Base-by-base conservation (phyloP, 2,888 invertebrate species). In the Amphipyra berbera region DNA sequence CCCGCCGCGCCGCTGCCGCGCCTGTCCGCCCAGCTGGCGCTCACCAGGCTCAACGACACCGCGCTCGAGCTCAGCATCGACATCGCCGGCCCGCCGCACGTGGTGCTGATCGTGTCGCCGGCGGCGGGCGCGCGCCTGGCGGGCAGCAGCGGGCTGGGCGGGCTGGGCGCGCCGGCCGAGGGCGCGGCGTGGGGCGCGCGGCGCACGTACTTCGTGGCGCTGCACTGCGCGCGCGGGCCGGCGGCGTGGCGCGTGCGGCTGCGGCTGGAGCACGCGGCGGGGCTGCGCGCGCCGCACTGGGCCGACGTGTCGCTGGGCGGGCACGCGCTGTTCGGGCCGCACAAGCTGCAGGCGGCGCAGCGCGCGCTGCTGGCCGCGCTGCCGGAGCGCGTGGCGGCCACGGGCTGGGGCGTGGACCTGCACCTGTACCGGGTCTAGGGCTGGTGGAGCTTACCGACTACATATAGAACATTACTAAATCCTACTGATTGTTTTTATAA, bases 341-440 rank as follows among this genome's bases (percentile, higher is more conserved):
- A 93, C 62, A 95, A 95, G 85, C 90, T 89, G 92, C 97, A 81
- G 61, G 40, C 7, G 9, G 65, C 21, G 35, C 48, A 30, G n/a
- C 37, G 37, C 90, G 93, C 62, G 84, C 95, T 97, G 73, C 88
- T 96, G 70, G 83, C 82, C 12, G 93, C 96, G 78, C 96, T 97
- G 84, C 97, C 97, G 38, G 81, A 91, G 0, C 96, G 96, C 96
- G 95, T 96, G 35, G 96, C 96, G 21, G 92, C 96, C 57, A 96
- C 96, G 38, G 96, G 96, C 68, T 97, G 97, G 97, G 96, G 96
- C 62, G 96, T 97, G 2, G 95, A 96, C 53, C 96, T 96, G 84
- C 96, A 96, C 76, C 96, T 97, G 7, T 96, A 62, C 63, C 21
- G 21, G 21, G 3, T 21, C 1, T 21, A 21, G 50, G n/a, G n/a